Base-by-base conservation (phyloP, 2,888 invertebrate genomes). In the Conistra vaccinii region DNA sequence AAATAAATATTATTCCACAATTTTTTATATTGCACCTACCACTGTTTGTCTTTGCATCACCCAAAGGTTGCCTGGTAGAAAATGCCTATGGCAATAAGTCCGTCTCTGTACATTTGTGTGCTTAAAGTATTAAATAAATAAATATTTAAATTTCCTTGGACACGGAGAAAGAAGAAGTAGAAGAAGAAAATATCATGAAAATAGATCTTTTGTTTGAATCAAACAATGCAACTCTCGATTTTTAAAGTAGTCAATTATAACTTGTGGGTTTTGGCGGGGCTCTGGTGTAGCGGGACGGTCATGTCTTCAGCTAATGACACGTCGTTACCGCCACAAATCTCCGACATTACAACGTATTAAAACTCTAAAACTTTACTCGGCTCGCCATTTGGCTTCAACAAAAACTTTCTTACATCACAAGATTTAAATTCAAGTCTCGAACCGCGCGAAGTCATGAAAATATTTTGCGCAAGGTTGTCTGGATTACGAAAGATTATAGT, bases 321-420 rank as follows among this genome's bases (percentile, higher is more conserved):
- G 91, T 95, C 96, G 93, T 96, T 96, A 96, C 94, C 91, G 92
- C 93, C 95, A 94, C 95, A 96, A 94, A 96, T 95, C 95, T 95
- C 91, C 91, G 87, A 92, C 95, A 96, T 96, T 96, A 96, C 93
- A 92, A 93, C 94, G 93, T 95, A 96, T 96, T 96, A 95, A 96
- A 96, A 96, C 95, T 96, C 88, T 94, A 92, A 95, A 95, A 96
- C 95, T 96, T 94, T 90, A 92, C 92, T 93, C 91, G 89, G 90
- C 91, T 92, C 90, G 92, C 94, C 95, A 94, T 95, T 96, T 94
- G 93, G 91, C 89, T 91, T 85, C 89, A 92, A 94, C 94, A 94
- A 94, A 94, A 96, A 96, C 93, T 96, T 96, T 95, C 93, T 94
- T 95, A 94, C 94, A 94, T 95, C 94, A 95, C 90, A 87, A 92